These are phyloP conservation scores for Rousettus madagascariensis DNA, from an alignment of 2,797 vertebrate genomes.

Conservation along the genomic window DNA sequence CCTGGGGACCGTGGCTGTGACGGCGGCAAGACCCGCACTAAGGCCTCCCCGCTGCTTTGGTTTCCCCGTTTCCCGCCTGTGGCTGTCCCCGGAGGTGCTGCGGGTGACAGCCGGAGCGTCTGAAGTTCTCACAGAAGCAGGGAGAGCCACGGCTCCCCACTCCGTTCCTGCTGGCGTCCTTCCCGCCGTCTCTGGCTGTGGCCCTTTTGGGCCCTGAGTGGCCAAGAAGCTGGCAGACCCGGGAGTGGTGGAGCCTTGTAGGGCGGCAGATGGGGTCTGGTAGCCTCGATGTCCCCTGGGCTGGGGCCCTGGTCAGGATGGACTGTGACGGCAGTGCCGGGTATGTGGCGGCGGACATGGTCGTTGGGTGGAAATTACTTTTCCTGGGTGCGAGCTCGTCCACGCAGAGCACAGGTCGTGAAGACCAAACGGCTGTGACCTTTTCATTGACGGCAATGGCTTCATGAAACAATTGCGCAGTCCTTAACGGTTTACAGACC, in stretches of 20 bases:
- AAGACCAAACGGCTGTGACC: too few species aligned
- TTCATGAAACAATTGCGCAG: accelerated
- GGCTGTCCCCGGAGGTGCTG: not conserved
- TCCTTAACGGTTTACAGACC: accelerated
- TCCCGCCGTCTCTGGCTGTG: accelerated
- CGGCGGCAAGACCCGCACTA: accelerated
- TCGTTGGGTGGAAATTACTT: not conserved
- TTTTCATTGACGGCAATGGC: not conserved
- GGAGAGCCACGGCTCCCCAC: not conserved
- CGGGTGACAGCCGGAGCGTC: not conserved
- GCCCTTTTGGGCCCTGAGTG: not conserved
- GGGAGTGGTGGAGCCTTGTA: accelerated
- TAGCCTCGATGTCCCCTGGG: accelerated
- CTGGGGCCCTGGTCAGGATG: accelerated
- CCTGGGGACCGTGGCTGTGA: accelerated
- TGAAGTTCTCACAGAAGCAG: not conserved
- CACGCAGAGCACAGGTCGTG: accelerated
- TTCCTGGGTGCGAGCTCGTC: not conserved
- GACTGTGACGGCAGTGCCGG: not conserved
- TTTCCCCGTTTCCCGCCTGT: not conserved
- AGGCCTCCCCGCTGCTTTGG: not conserved
- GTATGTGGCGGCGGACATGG: accelerated
- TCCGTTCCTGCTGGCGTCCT: accelerated
- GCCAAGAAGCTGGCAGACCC: not conserved
- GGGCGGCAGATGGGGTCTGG: not conserved